A percentile compares a stretch with the other conserved stretches of the same genome.
These are phyloP conservation scores for Hyles lineata DNA, from an alignment of 2,888 invertebrate genomes.

Conservation along the genomic window DNA sequence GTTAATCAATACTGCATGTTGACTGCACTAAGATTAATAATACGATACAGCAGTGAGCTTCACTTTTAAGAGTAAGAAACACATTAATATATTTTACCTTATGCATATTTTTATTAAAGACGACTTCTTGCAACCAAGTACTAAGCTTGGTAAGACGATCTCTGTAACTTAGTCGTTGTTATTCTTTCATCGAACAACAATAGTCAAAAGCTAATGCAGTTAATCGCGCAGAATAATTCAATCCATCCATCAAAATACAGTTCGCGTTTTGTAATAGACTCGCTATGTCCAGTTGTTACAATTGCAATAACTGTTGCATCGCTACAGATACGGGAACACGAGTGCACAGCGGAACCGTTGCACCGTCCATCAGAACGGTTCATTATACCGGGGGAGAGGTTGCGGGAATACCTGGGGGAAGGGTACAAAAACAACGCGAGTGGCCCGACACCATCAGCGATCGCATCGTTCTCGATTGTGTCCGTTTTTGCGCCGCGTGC, in stretches of 20 bases:
- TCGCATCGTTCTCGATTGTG: constrained; percentile 16
- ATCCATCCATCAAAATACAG: neutral
- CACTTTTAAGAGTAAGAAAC: too few relatives aligned
- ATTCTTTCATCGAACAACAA: too few relatives aligned
- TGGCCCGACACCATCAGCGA: constrained; percentile 13
- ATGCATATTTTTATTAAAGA: too few relatives aligned
- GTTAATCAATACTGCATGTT: too few relatives aligned
- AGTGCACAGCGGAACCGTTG: constrained; percentile 7
- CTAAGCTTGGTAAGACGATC: too few relatives aligned
- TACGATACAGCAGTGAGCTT: too few relatives aligned
- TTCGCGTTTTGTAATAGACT: neutral
- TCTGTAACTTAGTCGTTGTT: too few relatives aligned
- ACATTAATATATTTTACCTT: too few relatives aligned
- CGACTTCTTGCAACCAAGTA: too few relatives aligned
- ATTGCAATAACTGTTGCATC: constrained; percentile 19
- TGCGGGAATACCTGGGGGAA: neutral
- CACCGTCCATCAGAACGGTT: constrained; percentile 20
- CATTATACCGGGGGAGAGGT: neutral
- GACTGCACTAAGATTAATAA: too few relatives aligned
- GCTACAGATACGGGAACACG: neutral
- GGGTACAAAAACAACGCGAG: neutral
- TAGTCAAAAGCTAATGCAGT: too few relatives aligned
- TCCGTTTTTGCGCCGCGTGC: neutral
- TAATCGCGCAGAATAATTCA: neutral
- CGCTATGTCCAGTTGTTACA: constrained; percentile 9